Base-by-base conservation (phyloP, 2,797 vertebrate species). In the Notoglanidium macrostoma region DNA sequence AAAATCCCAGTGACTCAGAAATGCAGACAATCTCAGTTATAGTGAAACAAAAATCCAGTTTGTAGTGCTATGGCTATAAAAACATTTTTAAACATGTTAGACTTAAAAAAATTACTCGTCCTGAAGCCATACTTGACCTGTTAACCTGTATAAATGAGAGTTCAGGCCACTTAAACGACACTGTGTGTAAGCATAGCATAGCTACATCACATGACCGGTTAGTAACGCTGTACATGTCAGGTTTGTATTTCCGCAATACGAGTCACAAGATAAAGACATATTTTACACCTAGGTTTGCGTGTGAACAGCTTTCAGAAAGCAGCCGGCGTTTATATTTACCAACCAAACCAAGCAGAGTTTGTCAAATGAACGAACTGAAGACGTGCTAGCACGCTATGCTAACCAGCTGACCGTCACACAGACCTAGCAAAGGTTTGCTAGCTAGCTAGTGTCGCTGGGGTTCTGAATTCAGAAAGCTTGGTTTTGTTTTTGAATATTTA, bases 1-100 rank as follows among this genome's bases (percentile, higher is more conserved):
- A 86, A 87, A 82, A 74, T 81, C 65, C 63, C 78, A 86, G 73
- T 83, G 87, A 86, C 19, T 79, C 49, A 79, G 32, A 82, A 40
- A 61, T 11, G 5, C 1, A 76, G 59, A 3, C 2, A 44, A 26
- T 0, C 14, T 29, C 0, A 59, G 11, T 44, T n/a, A 26, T 26
- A 7, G 2, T 63, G 26, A 63, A 46, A 46, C 6, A 80, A 14
- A 29, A 49, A 29, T 5, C 1, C 9, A 9, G 1, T 19, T n/a
- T 29, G 26, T 19, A n/a, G 26, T 46, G 12, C 21, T 5, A 19
- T 11, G 40, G 23, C 0, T 81, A 29, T 17, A 35, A 49, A 81
- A n/a, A 44, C 12, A 59, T 80, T 57, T 73, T 55, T 35, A 32
- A 0, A 79, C 54, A 7, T 59, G 8, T 78, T 29, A 15, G 55